These are phyloP conservation scores for Gymnogyps californianus DNA, from an alignment of 2,113 vertebrate species.

Conservation along the genomic window DNA sequence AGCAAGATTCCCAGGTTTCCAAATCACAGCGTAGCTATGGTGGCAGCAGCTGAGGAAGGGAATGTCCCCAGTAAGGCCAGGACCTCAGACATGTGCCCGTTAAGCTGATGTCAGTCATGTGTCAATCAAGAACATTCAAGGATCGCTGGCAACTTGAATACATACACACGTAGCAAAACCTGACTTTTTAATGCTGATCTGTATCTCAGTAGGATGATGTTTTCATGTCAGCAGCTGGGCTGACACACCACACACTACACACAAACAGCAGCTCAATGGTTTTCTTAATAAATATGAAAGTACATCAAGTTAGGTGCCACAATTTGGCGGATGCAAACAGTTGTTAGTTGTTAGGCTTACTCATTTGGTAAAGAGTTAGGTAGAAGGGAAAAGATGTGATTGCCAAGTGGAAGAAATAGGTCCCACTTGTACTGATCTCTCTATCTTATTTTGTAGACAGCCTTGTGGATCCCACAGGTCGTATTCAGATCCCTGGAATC, in stretches of 20 bases:
- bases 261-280: background rate
- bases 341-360: background rate
- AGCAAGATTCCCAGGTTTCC: background rate
- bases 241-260: background rate
- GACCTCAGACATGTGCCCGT: background rate
- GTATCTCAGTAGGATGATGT: background rate
- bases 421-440: background rate
- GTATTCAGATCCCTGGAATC: slow-evolving; percentile 87
- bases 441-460: slow-evolving; percentile 71
- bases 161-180: fast-evolving
- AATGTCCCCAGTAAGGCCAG: background rate
- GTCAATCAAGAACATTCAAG: background rate
- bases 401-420: background rate
- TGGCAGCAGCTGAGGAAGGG: background rate
- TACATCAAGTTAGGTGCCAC: background rate
- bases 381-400: background rate
- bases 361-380: background rate
- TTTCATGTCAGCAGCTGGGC: background rate
- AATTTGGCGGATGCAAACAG: background rate
- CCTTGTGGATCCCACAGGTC: slow-evolving; percentile 83
- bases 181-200: background rate
- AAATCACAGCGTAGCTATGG: background rate
- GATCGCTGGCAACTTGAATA: background rate
- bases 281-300: background rate
- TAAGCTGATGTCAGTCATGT: background rate